phyloP scores from a whole-genome alignment of 2,888 invertebrate genomes.

The Zhengitettix transpicula region DNA sequence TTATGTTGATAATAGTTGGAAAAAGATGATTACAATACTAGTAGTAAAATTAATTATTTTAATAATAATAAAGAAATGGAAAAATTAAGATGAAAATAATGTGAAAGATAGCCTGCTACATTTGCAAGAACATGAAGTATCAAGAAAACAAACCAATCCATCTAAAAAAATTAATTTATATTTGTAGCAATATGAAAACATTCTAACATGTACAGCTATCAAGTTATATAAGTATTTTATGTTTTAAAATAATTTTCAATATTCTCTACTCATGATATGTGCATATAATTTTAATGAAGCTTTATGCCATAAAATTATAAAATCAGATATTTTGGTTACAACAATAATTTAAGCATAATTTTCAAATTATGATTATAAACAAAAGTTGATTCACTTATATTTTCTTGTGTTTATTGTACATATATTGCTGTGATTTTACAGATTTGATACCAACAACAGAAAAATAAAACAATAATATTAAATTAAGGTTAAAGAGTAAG shows the following conservation, averaged over 20 bases:
- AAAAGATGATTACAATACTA: no score
- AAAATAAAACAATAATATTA: background rate
- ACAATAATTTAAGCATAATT: background rate
- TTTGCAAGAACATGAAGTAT: no score
- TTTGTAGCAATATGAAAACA: no score
- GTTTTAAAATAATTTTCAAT: slow-evolving; percentile 2
- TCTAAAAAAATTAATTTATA: no score
- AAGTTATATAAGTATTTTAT: background rate
- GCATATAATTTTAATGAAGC: slow-evolving; percentile 4
- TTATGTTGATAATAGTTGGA: no score
- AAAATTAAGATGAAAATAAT: no score
- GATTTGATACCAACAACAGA: slow-evolving; percentile 1
- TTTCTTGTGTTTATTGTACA: background rate
- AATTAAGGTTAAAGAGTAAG: background rate
- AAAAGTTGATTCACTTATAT: background rate
- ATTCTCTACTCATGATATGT: slow-evolving; percentile 5
- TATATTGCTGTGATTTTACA: slow-evolving; percentile 3
- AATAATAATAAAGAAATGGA: no score
- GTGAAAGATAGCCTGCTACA: no score
- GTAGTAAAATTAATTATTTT: no score
- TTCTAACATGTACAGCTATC: no score
- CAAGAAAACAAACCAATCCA: no score
- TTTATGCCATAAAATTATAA: background rate
- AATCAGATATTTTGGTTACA: background rate
- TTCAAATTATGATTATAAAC: background rate